Conservation (phyloP, 2,113 vertebrate species). For the Malaclemys terrapin region DNA sequence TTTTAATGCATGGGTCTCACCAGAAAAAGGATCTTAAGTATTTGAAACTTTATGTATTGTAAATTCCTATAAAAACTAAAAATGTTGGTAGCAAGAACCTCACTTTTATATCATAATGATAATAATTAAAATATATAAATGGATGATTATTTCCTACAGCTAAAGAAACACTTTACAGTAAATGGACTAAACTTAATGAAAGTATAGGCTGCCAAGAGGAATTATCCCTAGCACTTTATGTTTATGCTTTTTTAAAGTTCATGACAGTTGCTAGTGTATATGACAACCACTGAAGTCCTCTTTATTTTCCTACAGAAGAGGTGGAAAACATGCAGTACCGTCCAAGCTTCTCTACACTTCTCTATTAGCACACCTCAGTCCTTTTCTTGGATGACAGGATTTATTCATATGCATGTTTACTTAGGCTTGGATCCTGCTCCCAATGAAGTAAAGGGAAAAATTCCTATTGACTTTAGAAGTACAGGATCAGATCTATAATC, state of each 20-base stretch:
- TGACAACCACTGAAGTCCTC: not conserved
- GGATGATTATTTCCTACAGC: not conserved
- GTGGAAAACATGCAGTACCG: not conserved
- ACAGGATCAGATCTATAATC: not conserved
- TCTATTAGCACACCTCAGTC: not conserved
- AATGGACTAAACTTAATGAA: not conserved
- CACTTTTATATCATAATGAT: not conserved
- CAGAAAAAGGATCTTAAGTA: not conserved
- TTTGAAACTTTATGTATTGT: not conserved
- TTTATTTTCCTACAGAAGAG: not conserved
- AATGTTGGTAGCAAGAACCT: not conserved
- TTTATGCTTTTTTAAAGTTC: not conserved
- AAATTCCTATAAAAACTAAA: not conserved
- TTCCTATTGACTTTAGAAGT: not conserved
- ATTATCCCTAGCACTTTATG: not conserved
- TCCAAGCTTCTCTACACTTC: not conserved
- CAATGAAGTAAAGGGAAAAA: not conserved
- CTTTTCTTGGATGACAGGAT: not conserved
- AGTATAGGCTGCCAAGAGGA: not conserved
- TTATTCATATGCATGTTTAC: not conserved
- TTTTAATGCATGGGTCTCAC: not conserved
- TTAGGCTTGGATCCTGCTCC: conserved; percentile 6
- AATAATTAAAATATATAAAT: not conserved
- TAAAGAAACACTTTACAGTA: not conserved
- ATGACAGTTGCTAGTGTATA: not conserved